Percentiles rank a stretch among this genome's conserved stretches.
phyloP scores from a whole-genome alignment of 2,888 invertebrate genomes.

The Hololepta plana region DNA sequence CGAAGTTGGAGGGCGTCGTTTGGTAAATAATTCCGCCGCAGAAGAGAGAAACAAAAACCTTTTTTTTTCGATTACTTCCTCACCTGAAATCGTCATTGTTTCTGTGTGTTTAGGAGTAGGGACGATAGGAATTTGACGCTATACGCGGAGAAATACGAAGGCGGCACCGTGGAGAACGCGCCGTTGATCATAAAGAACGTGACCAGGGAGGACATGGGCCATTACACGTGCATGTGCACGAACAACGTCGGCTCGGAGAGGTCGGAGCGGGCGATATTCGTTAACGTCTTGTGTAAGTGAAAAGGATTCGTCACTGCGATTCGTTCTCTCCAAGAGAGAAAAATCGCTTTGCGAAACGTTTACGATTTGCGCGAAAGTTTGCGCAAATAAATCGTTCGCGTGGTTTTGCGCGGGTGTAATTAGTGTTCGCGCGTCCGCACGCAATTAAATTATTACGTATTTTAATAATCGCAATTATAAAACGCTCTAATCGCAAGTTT shows the following conservation, averaged over 20 bases:
- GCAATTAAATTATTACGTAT: too few relatives aligned
- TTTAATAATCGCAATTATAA: too few relatives aligned
- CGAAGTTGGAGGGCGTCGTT: conserved; percentile 50
- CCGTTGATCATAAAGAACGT: conserved; percentile 61
- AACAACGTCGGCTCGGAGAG: conserved; percentile 63
- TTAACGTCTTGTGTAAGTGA: conserved; percentile 67
- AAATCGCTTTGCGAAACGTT: too few relatives aligned
- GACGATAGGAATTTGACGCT: conserved; percentile 42
- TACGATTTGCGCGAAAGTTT: too few relatives aligned
- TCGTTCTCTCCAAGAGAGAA: too few relatives aligned
- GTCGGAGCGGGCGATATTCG: conserved; percentile 53
- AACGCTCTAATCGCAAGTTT: too few relatives aligned
- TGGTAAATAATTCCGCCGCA: conserved; percentile 56
- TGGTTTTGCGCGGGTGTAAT: too few relatives aligned
- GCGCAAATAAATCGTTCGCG: too few relatives aligned
- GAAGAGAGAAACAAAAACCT: too few relatives aligned
- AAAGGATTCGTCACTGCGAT: too few relatives aligned
- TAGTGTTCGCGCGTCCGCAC: too few relatives aligned
- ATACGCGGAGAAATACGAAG: conserved; percentile 47
- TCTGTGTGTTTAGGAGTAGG: conserved; percentile 37
- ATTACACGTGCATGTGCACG: conserved; percentile 63
- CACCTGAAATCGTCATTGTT: neutral
- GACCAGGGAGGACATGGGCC: conserved; percentile 61
- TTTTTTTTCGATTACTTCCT: neutral
- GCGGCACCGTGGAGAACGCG: conserved; percentile 57